Conservation (phyloP, 2,888 invertebrate species). For the Ptilodon capucinus region DNA sequence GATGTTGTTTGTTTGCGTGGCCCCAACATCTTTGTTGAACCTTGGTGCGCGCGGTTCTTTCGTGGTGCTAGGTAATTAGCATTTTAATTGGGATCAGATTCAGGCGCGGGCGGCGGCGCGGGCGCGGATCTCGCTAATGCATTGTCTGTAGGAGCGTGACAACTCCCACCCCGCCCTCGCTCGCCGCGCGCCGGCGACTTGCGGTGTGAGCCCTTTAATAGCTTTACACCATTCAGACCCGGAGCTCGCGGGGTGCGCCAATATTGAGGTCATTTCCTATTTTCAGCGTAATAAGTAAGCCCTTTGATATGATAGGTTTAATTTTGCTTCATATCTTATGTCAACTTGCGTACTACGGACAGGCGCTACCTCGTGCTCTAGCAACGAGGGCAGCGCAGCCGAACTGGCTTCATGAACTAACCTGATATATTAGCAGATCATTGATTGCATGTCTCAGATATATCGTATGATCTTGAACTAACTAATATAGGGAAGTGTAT, state of each 20-base stretch:
- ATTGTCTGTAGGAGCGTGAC: neutral
- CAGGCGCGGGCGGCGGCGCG: too few species aligned
- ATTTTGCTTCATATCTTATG: too few species aligned
- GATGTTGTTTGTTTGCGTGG: neutral
- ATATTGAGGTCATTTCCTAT: neutral
- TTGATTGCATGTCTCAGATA: too few species aligned
- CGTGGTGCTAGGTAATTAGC: constrained; percentile 8
- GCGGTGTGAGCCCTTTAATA: neutral
- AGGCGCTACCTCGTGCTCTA: too few species aligned
- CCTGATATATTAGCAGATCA: too few species aligned
- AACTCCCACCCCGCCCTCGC: too few species aligned
- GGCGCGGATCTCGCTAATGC: neutral
- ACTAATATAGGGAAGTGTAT: neutral
- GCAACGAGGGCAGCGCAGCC: too few species aligned
- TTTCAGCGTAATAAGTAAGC: neutral
- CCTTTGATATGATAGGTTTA: too few species aligned
- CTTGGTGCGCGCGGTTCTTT: neutral
- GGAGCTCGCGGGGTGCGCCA: neutral
- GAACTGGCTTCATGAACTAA: too few species aligned
- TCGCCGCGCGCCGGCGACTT: neutral
- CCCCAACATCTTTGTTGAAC: neutral
- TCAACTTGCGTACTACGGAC: too few species aligned
- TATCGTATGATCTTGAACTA: too few species aligned
- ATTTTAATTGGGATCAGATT: constrained; percentile 15
- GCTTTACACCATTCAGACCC: neutral